Base-by-base conservation (phyloP, 2,113 vertebrate genomes). In the Tragelaphus imberbis region DNA sequence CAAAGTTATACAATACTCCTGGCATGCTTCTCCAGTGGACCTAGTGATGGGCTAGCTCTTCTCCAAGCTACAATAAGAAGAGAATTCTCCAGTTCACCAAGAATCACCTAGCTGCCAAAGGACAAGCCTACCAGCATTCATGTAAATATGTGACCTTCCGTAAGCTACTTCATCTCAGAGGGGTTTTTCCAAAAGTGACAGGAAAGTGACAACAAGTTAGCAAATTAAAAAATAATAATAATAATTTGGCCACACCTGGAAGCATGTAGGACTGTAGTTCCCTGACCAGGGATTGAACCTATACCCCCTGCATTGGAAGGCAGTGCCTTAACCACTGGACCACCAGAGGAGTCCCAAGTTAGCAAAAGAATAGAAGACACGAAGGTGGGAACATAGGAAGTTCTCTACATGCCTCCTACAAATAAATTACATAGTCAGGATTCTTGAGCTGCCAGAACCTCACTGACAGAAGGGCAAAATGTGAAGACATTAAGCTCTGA, bases 21-120 rank as follows among this genome's bases (percentile, higher is more conserved):
- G 33, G n/a, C 11, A 6, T 1, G 3, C 6, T 8, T 1, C 16
- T 16, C 11, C 33, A 28, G 2, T 8, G 19, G 65, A 7, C 27
- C 71, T 58, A 75, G 33, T 2, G 23, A 47, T 4, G 5, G 25
- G 17, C 30, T 19, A 47, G 25, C 27, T 58, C 3, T 33, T 51
- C 36, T 65, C 59, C 6, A 28, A 58, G 61, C 19, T 44, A 13
- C 5, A 33, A 17, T 0, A 21, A 80, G 63, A 71, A 71, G n/a
- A 79, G 4, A 6, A 16, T 28, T 71, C 81, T 59, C 51, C 56
- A 49, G 23, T 40, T 92, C 58, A 87, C 63, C 8, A 7, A 63
- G 58, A 82, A 5, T 12, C 19, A 11, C 36, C 28, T 36, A 40
- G 49, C 36, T 56, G 75, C 56, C 36, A 30, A 44, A 40, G 40